phyloP scores from a whole-genome alignment of 2,113 vertebrate genomes.

The Suricata suricatta region DNA sequence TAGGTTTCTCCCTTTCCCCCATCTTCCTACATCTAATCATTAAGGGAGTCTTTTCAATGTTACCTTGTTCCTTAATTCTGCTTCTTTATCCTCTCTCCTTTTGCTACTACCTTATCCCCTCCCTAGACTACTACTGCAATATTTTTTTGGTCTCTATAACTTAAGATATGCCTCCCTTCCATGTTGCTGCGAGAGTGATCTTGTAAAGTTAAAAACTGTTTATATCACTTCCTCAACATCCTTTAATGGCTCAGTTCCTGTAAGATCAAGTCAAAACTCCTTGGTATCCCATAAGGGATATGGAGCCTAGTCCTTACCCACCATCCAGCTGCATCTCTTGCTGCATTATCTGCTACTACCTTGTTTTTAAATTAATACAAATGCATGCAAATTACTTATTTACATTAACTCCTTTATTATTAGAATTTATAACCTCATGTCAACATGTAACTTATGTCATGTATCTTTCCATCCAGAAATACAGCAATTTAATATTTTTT shows the following conservation, averaged over 20 bases:
- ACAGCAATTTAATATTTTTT: neutral
- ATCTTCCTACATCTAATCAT: neutral
- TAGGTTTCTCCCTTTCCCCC: neutral
- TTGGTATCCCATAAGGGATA: neutral
- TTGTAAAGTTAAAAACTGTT: constrained; percentile 27
- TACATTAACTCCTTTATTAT: neutral
- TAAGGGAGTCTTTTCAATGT: neutral
- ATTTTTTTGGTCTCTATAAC: neutral
- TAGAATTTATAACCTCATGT: neutral
- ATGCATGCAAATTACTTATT: neutral
- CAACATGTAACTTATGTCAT: neutral
- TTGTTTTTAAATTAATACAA: neutral
- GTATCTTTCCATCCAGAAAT: neutral
- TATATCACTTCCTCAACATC: neutral
- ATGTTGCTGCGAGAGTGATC: neutral
- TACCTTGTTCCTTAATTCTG: neutral
- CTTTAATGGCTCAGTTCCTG: neutral
- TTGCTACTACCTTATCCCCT: neutral
- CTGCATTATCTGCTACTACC: neutral
- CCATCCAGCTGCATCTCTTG: neutral
- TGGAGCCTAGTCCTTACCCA: neutral
- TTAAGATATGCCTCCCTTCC: neutral
- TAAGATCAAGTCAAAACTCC: neutral
- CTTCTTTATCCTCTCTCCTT: neutral
- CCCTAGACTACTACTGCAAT: neutral